Evolutionary conservation across 2,113 vertebrate genomes (phyloP), one percentile per base, ranked within the genome.

Genomic region (Hyperopisus bebe): DNA sequence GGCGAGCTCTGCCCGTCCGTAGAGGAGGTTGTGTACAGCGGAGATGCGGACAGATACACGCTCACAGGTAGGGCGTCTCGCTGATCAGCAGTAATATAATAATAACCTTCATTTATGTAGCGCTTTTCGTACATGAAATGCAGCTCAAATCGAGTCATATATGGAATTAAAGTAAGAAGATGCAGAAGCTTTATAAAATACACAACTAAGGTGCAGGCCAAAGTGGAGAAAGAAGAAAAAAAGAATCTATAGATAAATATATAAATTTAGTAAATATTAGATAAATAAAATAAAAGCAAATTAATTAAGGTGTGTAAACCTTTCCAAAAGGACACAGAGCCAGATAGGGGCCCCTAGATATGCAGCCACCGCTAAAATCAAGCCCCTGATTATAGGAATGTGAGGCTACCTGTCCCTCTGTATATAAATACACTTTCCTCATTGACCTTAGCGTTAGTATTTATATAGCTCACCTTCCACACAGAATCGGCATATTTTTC

Each of bases 11-110:
- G 97, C 85, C 92, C 94, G 1, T 93, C 93, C 24, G 91, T 93
- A 3, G 97, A 98, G 90, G 96, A 98, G 89, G 93, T 91, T 0
- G 88, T 98, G 48, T 96, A 97, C 92, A 94, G 90, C 0, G 97
- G 96, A 90, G 92, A 87, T 53, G 92, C 94, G 89, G 93, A 93
- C 48, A 93, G 62, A 8, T 92, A 94, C 91, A 95, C 95, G 46
- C 97, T 96, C 90, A 96, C 94, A 96, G 98, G 98, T 99, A 96
- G 17, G 74, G n/a, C 90, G 10, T 31, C 62, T 27, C n/a, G 27
- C 62, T 31, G 62, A 13, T 13, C n/a, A 70, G 10, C 31, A 15
- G 3, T 66, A 66, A 31, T 70, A 27, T 24, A 8, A 48, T 15
- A 58, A 27, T 19, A 15, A 42, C n/a, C 55, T 66, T 88, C 11